phyloP scores from a whole-genome alignment of 2,888 invertebrate genomes.

The Anarsia innoxiella region DNA sequence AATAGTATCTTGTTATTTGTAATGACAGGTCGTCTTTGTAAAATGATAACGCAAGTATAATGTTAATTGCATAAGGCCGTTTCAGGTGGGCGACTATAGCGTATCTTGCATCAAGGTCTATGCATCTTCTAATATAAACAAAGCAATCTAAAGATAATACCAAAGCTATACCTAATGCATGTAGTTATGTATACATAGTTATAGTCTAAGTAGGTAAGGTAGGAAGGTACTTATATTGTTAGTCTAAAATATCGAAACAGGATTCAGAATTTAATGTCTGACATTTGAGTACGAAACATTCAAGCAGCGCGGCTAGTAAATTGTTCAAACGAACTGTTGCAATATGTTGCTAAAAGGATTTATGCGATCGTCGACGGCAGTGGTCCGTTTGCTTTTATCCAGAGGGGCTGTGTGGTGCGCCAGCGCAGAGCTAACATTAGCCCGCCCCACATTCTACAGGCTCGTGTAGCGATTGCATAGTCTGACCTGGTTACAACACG shows the following conservation, averaged over 20 bases:
- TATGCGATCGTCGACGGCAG: slow-evolving; percentile 26
- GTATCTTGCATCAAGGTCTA: slow-evolving; percentile 28
- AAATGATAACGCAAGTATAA: slow-evolving; percentile 38
- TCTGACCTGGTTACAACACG: slow-evolving; percentile 60
- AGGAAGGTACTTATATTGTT: too few relatives aligned
- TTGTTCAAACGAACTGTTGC: slow-evolving; percentile 16
- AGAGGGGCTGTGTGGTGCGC: slow-evolving; percentile 42
- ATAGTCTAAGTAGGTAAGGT: too few relatives aligned
- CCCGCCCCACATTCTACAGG: slow-evolving; percentile 61
- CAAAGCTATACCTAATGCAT: background rate
- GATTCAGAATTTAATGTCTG: slow-evolving; percentile 10
- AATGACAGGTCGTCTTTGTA: slow-evolving; percentile 28
- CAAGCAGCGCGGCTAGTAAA: slow-evolving; percentile 12
- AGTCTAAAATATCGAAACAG: too few relatives aligned
- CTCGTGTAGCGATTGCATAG: slow-evolving; percentile 42
- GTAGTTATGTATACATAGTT: background rate
- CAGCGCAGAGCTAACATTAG: slow-evolving; percentile 60
- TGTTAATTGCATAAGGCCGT: slow-evolving; percentile 37
- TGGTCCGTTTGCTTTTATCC: slow-evolving; percentile 40
- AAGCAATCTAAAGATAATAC: too few relatives aligned
- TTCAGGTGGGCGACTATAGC: slow-evolving; percentile 32
- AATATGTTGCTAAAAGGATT: slow-evolving; percentile 25
- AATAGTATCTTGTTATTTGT: slow-evolving; percentile 20
- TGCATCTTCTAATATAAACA: slow-evolving; percentile 16
- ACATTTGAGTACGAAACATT: slow-evolving; percentile 11